Base-by-base conservation (phyloP, 1,140 invertebrate genomes). In the Elymnias hypermnestra region DNA sequence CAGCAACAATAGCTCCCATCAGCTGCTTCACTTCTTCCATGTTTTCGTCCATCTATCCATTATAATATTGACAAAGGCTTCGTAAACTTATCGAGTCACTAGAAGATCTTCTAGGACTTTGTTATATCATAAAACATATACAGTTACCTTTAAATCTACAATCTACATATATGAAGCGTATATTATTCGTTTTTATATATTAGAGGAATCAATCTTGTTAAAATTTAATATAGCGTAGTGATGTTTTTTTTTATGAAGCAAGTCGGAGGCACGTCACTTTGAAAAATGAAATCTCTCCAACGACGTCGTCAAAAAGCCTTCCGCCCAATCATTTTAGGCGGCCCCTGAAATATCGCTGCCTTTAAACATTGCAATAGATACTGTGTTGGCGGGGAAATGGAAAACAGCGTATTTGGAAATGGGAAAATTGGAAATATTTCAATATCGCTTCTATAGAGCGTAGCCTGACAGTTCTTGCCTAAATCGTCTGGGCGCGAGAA, bases 251-350 rank as follows among this genome's bases (percentile, higher is more conserved):
- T 52, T 42, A 12, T 38, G 12, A 40, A 53, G 56, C 41, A 43
- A 57, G 48, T n/a, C 40, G 2, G 31, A 35, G 33, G 3, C 17
- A 21, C 33, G 41, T 37, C 38, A 72, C 72, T 75, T 66, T 67
- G 65, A 66, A 67, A 76, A 76, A 76, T 73, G 70, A 72, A 72
- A 65, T 62, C 60, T 57, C 41, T 57, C 26, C 18, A 29, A n/a
- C 42, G 28, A 47, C 58, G 52, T n/a, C n/a, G n/a, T 66, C 62
- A 62, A 70, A 54, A 51, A 70, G 63, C 59, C 61, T 63, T 67
- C 58, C 51, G 48, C 42, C 46, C 56, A 72, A 72, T 67, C 65
- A 59, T 67, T 60, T 70, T 57, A 67, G 57, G 54, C 53, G 53
- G 50, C 52, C 54, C 36, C 48, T 51, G 56, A 64, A 70, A 67